phyloP scores from a whole-genome alignment of 2,113 vertebrate genomes.

The Hydrolagus affinis region DNA sequence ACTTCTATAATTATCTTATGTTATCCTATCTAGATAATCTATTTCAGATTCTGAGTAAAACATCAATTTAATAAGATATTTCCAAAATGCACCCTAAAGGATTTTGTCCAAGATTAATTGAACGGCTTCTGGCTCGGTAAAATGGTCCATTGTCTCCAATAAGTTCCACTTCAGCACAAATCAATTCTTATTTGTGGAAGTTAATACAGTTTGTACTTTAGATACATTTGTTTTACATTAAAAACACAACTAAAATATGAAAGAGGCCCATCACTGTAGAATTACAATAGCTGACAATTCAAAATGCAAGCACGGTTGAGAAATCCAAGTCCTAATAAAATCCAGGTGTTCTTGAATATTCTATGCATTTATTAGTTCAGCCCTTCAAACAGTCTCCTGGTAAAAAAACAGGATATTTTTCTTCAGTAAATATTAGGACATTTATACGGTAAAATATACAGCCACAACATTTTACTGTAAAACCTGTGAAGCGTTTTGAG shows the following conservation, averaged over 20 bases:
- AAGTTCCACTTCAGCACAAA: background rate
- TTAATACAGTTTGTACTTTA: background rate
- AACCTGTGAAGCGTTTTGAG: no score
- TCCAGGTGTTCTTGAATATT: background rate
- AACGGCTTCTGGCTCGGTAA: background rate
- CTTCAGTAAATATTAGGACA: background rate
- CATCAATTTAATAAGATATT: background rate
- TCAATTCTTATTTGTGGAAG: background rate
- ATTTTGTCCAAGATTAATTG: background rate
- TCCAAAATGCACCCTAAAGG: background rate
- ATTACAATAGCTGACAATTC: background rate
- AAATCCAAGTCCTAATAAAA: background rate
- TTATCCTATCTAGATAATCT: background rate
- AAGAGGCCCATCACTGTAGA: background rate
- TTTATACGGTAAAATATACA: background rate
- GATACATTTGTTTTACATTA: background rate
- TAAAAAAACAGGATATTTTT: background rate
- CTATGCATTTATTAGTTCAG: background rate
- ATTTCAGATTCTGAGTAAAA: background rate
- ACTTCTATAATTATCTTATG: background rate
- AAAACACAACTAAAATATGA: background rate
- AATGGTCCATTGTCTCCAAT: background rate
- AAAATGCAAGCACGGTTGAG: background rate
- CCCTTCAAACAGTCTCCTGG: background rate
- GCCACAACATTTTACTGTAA: no score